A percentile compares a stretch with the other conserved stretches of the same genome.
Conservation (phyloP, 1,140 invertebrate genomes). For the Drosophila aff. region DNA sequence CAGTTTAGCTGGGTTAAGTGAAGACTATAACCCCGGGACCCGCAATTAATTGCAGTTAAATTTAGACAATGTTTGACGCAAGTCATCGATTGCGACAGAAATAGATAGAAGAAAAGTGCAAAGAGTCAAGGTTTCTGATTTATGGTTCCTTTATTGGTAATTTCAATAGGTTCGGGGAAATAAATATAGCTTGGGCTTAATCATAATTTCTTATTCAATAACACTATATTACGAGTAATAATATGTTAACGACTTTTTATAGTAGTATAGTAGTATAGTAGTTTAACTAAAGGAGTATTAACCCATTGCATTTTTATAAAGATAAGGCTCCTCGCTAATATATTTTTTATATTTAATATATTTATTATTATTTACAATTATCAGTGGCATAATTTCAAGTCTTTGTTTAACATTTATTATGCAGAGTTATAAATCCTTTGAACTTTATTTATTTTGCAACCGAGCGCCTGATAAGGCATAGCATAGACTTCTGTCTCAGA, state of each 20-base stretch:
- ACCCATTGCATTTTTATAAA: background rate
- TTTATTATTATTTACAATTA: background rate
- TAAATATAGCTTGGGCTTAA: too few relatives aligned
- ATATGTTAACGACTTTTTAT: too few relatives aligned
- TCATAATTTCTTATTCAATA: too few relatives aligned
- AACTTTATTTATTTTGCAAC: conserved; percentile 24
- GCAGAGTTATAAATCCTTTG: conserved; percentile 4
- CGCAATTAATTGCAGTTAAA: conserved; percentile 68
- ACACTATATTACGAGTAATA: too few relatives aligned
- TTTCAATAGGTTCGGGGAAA: too few relatives aligned
- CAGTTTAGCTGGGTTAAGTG: conserved; percentile 35
- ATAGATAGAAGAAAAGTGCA: conserved; percentile 35
- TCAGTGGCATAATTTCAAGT: background rate
- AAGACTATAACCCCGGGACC: conserved; percentile 17
- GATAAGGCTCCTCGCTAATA: background rate
- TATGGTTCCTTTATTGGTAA: too few relatives aligned
- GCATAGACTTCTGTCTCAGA: conserved; percentile 12
- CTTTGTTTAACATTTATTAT: conserved; percentile 2
- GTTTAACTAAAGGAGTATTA: background rate
- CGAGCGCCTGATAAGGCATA: conserved; percentile 2
- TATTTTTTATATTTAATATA: too few relatives aligned
- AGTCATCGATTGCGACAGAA: conserved; percentile 61
- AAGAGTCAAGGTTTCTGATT: background rate
- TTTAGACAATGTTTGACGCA: conserved; percentile 59
- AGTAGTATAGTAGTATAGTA: too few relatives aligned